A percentile compares a stretch with the other conserved stretches of the same genome.
phyloP scores from a whole-genome alignment of 2,888 invertebrate genomes.

The Tetrapedia diversipes region DNA sequence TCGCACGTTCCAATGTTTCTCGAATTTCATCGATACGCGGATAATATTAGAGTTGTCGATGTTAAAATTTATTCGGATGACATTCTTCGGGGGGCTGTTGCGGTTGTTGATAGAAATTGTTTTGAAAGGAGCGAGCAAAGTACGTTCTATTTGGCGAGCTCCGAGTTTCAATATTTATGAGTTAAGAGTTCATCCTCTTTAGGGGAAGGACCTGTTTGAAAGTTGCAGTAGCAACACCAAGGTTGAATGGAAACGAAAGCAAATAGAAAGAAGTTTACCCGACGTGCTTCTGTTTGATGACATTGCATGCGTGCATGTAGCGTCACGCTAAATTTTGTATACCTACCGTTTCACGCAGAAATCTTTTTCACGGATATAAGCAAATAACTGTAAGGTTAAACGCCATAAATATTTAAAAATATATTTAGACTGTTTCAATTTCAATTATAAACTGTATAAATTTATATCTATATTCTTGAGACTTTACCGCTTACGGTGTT shows the following conservation, averaged over 20 bases:
- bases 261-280: conserved; percentile 12
- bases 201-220: neutral
- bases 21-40: neutral
- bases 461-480: no score
- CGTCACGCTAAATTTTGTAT: neutral
- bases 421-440: no score
- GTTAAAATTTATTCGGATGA: conserved; percentile 1
- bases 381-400: neutral
- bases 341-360: neutral
- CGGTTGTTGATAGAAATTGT: neutral
- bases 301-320: neutral
- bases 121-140: conserved; percentile 5
- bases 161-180: conserved; percentile 16
- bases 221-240: conserved; percentile 4
- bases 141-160: conserved; percentile 4
- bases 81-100: neutral
- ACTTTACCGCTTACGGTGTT: no score
- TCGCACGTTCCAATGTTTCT: neutral
- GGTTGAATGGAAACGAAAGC: neutral
- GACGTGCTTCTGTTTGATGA: neutral
- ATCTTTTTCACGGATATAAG: neutral
- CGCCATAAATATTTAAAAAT: no score
- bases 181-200: conserved; percentile 1
- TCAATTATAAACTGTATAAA: no score
- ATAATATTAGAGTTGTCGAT: no score